Evolutionary conservation across 1,140 invertebrate species (phyloP).

Genomic region (Coptotermes formosanus): DNA sequence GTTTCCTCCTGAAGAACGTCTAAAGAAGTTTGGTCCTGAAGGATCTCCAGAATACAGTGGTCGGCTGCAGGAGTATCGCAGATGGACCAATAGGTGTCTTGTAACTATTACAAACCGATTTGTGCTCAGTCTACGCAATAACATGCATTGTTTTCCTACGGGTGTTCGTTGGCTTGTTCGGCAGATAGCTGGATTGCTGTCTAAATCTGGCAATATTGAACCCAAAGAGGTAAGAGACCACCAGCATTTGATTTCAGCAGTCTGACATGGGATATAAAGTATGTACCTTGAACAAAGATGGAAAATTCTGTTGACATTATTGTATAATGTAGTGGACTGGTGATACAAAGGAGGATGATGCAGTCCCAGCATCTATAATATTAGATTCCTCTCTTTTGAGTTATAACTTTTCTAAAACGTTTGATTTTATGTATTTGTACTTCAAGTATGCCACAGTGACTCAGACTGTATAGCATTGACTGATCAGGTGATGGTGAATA

Average conservation of each 20-base stretch:
- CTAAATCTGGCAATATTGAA: slow-evolving; percentile 61
- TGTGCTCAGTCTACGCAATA: slow-evolving; percentile 78
- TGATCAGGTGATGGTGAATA: no score
- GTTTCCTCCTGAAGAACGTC: slow-evolving; percentile 66
- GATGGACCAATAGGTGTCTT: slow-evolving; percentile 77
- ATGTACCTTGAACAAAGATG: no score
- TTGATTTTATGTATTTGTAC: no score
- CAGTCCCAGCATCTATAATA: no score
- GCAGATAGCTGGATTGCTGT: slow-evolving; percentile 70
- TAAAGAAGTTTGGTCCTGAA: slow-evolving; percentile 77
- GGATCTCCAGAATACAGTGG: slow-evolving; percentile 66
- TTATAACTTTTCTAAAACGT: no score
- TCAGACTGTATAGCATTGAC: no score
- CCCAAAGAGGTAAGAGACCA: slow-evolving; percentile 58
- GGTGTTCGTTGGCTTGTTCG: slow-evolving; percentile 75
- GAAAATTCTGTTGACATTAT: no score
- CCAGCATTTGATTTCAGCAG: neutral
- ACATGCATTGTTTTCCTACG: slow-evolving; percentile 89
- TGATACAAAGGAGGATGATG: no score
- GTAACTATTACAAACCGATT: slow-evolving; percentile 79
- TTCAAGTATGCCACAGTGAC: no score
- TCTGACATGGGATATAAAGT: neutral
- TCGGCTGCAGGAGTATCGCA: slow-evolving; percentile 73
- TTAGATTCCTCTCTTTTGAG: no score
- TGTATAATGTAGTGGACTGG: no score